Conservation (phyloP, 2,888 invertebrate species). For the Pimpla rufipes region DNA sequence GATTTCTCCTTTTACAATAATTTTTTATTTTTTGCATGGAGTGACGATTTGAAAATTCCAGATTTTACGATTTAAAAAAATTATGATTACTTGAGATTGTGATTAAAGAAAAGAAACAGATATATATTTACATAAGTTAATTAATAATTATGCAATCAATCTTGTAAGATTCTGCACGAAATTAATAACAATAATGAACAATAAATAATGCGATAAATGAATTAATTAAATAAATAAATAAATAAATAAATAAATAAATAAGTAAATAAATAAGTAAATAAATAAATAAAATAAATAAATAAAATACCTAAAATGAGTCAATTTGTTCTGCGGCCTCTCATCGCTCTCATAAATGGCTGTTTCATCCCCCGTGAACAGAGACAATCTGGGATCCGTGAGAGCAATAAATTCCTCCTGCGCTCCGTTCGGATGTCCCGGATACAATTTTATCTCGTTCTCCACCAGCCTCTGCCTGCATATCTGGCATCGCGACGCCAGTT, state of each 20-base stretch:
- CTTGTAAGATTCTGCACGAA: too few relatives aligned
- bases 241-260: neutral
- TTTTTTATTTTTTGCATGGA: too few relatives aligned
- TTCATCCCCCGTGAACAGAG: slow-evolving; percentile 90
- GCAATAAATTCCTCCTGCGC: slow-evolving; percentile 92
- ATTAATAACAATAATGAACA: too few relatives aligned
- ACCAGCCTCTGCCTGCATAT: slow-evolving; percentile 86
- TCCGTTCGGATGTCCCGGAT: slow-evolving; percentile 92
- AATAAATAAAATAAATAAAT: slow-evolving; percentile 68
- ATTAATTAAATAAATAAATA: neutral
- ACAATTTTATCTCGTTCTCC: slow-evolving; percentile 86
- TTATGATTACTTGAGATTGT: too few relatives aligned
- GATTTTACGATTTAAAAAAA: too few relatives aligned
- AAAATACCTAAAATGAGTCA: slow-evolving; percentile 84
- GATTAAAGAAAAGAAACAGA: too few relatives aligned
- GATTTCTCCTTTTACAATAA: too few relatives aligned
- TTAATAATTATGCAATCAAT: too few relatives aligned
- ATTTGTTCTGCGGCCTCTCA: slow-evolving; percentile 88
- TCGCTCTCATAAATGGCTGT: slow-evolving; percentile 86
- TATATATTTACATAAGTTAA: too few relatives aligned
- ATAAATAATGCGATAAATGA: neutral
- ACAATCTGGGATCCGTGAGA: slow-evolving; percentile 90
- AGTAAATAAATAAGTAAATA: neutral
- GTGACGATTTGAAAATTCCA: too few relatives aligned
- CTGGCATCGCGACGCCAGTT: slow-evolving; percentile 82